phyloP scores from a whole-genome alignment of 2,888 invertebrate species.

The Malthinus flaveolus region DNA sequence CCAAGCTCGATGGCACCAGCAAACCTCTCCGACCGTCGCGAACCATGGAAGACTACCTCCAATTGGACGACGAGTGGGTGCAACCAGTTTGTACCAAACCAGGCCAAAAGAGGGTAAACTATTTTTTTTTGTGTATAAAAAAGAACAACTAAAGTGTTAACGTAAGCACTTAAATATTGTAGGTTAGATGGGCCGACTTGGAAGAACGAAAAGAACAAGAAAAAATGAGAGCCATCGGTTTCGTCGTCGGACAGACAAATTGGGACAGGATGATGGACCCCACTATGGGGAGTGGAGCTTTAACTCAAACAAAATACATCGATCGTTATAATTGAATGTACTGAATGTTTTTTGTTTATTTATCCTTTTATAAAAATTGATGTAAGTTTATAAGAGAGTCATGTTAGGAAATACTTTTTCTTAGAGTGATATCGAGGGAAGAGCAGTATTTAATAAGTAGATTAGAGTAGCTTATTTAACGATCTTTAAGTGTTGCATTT shows the following conservation, averaged over 20 bases:
- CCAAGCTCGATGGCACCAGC: constrained; percentile 89
- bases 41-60: constrained; percentile 92
- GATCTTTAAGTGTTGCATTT: too few relatives aligned
- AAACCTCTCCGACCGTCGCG: constrained; percentile 71
- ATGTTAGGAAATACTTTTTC: too few relatives aligned
- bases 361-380: not conserved
- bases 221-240: constrained; percentile 92
- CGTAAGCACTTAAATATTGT: not conserved
- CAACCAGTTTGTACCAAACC: constrained; percentile 61
- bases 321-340: constrained; percentile 51
- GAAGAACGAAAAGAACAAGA: constrained; percentile 91
- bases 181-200: constrained; percentile 98
- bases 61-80: constrained; percentile 75
- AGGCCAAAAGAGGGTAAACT: constrained; percentile 87
- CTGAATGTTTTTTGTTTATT: constrained; percentile 4
- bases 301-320: constrained; percentile 93
- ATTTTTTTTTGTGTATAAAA: not conserved
- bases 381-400: too few relatives aligned
- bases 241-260: constrained; percentile 95
- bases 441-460: too few relatives aligned
- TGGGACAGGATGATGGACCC: constrained; percentile 96
- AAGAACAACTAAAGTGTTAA: too few relatives aligned
- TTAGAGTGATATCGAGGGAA: too few relatives aligned
- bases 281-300: constrained; percentile 82
- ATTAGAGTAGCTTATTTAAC: too few relatives aligned